Conservation (phyloP, 2,888 invertebrate species). For the Phyto melanocephala region DNA sequence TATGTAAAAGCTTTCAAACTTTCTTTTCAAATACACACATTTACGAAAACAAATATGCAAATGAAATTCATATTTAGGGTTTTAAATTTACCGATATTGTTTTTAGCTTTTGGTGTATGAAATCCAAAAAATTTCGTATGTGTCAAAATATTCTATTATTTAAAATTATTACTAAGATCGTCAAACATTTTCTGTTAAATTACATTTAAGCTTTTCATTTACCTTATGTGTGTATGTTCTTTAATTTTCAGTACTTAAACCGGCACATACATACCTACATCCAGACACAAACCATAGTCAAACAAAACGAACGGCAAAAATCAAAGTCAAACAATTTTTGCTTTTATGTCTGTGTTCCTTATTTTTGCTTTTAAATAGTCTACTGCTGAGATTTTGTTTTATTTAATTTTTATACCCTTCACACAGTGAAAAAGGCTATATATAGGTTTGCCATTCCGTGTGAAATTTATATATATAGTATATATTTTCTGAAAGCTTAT, state of each 20-base stretch:
- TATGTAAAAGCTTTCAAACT: neutral
- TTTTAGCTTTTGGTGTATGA: too few species aligned
- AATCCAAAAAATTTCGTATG: too few species aligned
- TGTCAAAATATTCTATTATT: too few species aligned
- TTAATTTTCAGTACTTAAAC: neutral
- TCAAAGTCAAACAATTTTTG: slow-evolving; percentile 73
- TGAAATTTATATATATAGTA: too few species aligned
- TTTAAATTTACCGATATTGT: too few species aligned
- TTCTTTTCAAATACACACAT: neutral
- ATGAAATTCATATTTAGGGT: neutral
- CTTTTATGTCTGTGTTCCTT: slow-evolving; percentile 26
- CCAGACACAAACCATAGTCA: neutral
- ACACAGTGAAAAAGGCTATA: too few species aligned
- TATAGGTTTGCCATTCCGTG: too few species aligned
- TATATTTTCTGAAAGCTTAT: too few species aligned
- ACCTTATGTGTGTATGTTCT: too few species aligned
- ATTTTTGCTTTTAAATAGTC: slow-evolving; percentile 49
- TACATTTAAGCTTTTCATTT: too few species aligned
- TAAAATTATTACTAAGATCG: too few species aligned
- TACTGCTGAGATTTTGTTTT: slow-evolving; percentile 30
- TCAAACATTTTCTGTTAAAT: too few species aligned
- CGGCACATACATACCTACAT: slow-evolving; percentile 21
- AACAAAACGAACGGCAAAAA: slow-evolving; percentile 70
- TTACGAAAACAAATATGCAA: neutral
- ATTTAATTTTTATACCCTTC: slow-evolving; percentile 11